A percentile compares a stretch with the other conserved stretches of the same genome.
Evolutionary conservation across 2,797 vertebrate genomes (phyloP).

Genomic region (Schizopygopsis pylzovi): DNA sequence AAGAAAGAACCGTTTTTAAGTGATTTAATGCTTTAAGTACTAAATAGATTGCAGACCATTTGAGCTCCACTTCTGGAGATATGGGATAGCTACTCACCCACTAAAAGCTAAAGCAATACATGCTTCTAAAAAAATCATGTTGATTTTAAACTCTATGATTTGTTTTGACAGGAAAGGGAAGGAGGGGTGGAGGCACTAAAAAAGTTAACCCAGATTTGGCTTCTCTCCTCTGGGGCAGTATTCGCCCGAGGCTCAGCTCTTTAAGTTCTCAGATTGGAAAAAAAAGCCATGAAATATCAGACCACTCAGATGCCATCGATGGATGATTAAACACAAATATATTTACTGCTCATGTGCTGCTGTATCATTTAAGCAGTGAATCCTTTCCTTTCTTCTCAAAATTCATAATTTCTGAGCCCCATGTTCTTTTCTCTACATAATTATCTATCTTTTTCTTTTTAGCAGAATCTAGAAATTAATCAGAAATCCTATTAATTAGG

Average conservation of each 20-base stretch:
- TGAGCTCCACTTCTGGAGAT: conserved; percentile 11
- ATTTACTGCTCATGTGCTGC: conserved; percentile 4
- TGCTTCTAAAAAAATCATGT: conserved; percentile 13
- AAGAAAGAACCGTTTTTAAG: background rate
- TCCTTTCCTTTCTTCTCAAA: conserved; percentile 18
- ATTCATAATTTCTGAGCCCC: conserved; percentile 20
- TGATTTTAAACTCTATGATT: conserved; percentile 36
- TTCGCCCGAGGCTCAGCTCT: conserved; percentile 26
- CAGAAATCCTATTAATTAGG: conserved; percentile 49
- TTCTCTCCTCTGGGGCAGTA: conserved; percentile 25
- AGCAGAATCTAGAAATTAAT: conserved; percentile 36
- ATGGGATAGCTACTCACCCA: background rate
- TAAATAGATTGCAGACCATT: conserved; percentile 12
- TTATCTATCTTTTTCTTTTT: conserved; percentile 46
- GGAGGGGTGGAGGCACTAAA: no score
- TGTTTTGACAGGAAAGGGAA: conserved; percentile 30
- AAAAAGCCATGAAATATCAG: conserved; percentile 16
- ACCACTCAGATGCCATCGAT: background rate
- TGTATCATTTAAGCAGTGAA: conserved; percentile 13
- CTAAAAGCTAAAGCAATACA: conserved; percentile 13
- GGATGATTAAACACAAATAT: conserved; percentile 11
- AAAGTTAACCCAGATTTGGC: conserved; percentile 26
- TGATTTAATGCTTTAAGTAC: conserved; percentile 10
- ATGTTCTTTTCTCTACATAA: conserved; percentile 40
- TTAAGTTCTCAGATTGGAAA: conserved; percentile 1